Percentiles rank a stretch among this genome's conserved stretches.
phyloP scores from a whole-genome alignment of 1,140 invertebrate species.

The Zaprionus ornatus region DNA sequence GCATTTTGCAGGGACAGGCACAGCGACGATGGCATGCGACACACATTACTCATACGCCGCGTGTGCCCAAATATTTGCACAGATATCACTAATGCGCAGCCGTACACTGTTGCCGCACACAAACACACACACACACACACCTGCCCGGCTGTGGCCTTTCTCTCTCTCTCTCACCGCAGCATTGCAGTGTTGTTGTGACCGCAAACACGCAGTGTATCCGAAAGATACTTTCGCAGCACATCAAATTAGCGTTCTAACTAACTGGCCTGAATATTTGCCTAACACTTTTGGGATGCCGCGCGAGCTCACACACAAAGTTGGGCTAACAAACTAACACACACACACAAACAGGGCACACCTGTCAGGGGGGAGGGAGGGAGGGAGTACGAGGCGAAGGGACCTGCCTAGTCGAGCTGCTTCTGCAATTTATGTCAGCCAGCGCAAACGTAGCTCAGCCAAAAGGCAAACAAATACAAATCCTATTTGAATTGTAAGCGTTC shows the following conservation, averaged over 20 bases:
- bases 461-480: conserved; percentile 53
- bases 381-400: neutral
- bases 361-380: neutral
- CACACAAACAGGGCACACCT: neutral
- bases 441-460: conserved; percentile 49
- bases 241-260: conserved; percentile 48
- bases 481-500: conserved; percentile 53
- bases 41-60: conserved; percentile 43
- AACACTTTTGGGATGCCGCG: conserved; percentile 45
- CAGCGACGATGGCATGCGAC: neutral
- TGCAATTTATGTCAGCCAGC: conserved; percentile 40
- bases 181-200: conserved; percentile 8
- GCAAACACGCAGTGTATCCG: conserved; percentile 29
- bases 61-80: conserved; percentile 37
- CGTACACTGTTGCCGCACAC: conserved; percentile 16
- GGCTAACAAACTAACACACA: conserved; percentile 11
- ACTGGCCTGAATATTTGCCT: conserved; percentile 46
- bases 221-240: conserved; percentile 46
- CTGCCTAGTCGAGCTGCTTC: conserved; percentile 21
- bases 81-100: conserved; percentile 37
- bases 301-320: conserved; percentile 10
- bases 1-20: neutral
- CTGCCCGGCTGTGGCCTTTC: neutral
- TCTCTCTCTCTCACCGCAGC: neutral
- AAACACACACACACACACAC: neutral